Percentiles rank a stretch among this genome's conserved stretches.
Conservation (phyloP, 2,113 vertebrate genomes). For the Salvelinus alpinus region DNA sequence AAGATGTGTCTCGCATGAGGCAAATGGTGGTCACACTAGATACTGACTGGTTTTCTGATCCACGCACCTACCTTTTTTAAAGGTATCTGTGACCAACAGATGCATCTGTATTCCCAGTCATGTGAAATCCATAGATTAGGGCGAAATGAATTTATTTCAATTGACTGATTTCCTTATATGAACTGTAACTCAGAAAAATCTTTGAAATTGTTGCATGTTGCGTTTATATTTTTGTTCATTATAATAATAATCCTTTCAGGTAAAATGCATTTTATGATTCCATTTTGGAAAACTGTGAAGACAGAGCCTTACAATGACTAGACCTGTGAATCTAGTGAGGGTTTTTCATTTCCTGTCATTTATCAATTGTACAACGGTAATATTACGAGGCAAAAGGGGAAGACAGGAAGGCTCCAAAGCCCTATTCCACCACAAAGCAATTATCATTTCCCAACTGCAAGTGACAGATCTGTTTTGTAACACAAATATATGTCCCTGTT, state of each 20-base stretch:
- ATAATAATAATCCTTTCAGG: not conserved
- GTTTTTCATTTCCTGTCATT: slow-evolving; percentile 16
- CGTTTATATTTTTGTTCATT: no score
- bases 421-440: slow-evolving; percentile 35
- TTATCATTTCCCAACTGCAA: slow-evolving; percentile 52
- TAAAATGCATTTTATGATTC: not conserved
- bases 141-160: no score
- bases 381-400: slow-evolving; percentile 28
- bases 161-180: no score
- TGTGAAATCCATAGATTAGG: no score
- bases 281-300: not conserved
- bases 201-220: no score
- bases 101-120: no score
- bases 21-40: no score
- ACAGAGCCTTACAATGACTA: not conserved
- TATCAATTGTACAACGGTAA: slow-evolving; percentile 32
- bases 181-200: no score
- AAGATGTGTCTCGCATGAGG: no score
- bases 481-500: slow-evolving; percentile 58
- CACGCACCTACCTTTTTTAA: no score
- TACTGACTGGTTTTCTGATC: no score
- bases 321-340: not conserved
- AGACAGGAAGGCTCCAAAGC: slow-evolving; percentile 27
- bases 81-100: no score
- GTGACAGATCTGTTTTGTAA: slow-evolving; percentile 61